Evolutionary conservation across 2,888 invertebrate species (phyloP), one percentile per base, ranked within the genome.

Genomic region (Apotomis turbidana): DNA sequence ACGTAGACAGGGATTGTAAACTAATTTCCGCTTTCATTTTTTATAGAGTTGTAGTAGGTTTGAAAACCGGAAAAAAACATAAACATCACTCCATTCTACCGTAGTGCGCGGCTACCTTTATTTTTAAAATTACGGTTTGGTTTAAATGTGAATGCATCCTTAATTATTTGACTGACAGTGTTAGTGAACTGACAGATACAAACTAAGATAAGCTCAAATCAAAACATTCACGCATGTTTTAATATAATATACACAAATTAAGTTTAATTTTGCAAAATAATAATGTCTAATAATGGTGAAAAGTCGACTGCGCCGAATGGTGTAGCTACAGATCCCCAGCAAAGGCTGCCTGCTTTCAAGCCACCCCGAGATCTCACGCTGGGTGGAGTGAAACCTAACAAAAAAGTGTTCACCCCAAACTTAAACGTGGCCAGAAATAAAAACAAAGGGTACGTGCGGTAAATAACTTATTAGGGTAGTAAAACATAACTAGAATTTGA

Each of bases 371-470:
- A 95, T 76, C 85, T 95, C 13, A 94, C 94, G 0, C 85, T 95
- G 4, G 95, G 95, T 12, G 94, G 87, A 71, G 82, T 83, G 59
- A 93, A 93, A 76, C 85, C 87, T 0, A 91, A 87, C 76, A 95
- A 95, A 83, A 95, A 95, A 83, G 92, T 95, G 0, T 95, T 95
- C 77, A 89, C 90, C 1, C 95, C 95, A 5, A 95, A 95, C 81
- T 85, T 95, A 64, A 95, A 95, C 81, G 95, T 94, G 0, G 87
- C 94, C 67, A 91, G 95, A 68, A 95, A 95, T 81, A 95, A 95
- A 83, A 95, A 93, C 78, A 94, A 93, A 80, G 87, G 88, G 94
- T 93, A 81, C 78, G 83, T 76, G 5, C 52, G 4, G 5, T 58
- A 52, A 41, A 12, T 57, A 52, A 27, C 46, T 36, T 41, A 41